These are phyloP conservation scores for Melikaiella ostensackeni DNA, from an alignment of 2,888 invertebrate species.

Conservation along the genomic window DNA sequence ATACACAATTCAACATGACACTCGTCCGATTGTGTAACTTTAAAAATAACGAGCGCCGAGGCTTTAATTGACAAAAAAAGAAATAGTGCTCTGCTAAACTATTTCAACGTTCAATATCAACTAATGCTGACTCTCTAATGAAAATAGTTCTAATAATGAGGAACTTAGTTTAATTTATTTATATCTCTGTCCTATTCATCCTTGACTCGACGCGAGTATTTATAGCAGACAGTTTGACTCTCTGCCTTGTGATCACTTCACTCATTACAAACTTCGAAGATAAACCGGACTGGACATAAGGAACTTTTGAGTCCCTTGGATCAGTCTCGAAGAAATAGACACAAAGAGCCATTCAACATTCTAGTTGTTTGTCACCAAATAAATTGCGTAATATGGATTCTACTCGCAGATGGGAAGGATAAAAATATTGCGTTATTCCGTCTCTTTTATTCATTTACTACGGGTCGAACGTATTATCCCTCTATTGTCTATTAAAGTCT, in stretches of 20 bases:
- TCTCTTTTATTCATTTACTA: conserved; percentile 17
- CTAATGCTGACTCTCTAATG: conserved; percentile 44
- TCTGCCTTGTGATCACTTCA: conserved; percentile 62
- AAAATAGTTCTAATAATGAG: conserved; percentile 47
- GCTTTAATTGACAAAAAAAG: conserved; percentile 36
- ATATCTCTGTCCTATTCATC: conserved; percentile 72
- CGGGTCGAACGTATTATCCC: conserved; percentile 11
- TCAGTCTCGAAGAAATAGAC: neutral
- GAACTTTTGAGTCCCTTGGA: neutral
- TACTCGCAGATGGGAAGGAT: neutral
- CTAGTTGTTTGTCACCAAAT: conserved; percentile 3
- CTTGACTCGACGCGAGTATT: conserved; percentile 72
- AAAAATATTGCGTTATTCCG: conserved; percentile 20
- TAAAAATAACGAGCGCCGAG: neutral
- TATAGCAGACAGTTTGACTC: conserved; percentile 64
- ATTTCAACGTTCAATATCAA: neutral
- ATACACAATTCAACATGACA: conserved; percentile 47
- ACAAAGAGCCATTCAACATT: conserved; percentile 5
- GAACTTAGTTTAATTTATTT: conserved; percentile 66
- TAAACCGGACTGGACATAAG: conserved; percentile 15
- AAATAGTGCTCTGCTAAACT: conserved; percentile 12
- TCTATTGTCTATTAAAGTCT: conserved; percentile 32
- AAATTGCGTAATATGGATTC: conserved; percentile 28
- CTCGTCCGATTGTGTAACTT: conserved; percentile 54
- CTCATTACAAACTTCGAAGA: conserved; percentile 29